These are phyloP conservation scores for Danionella cerebrum DNA, from an alignment of 2,113 vertebrate genomes.

Conservation along the genomic window DNA sequence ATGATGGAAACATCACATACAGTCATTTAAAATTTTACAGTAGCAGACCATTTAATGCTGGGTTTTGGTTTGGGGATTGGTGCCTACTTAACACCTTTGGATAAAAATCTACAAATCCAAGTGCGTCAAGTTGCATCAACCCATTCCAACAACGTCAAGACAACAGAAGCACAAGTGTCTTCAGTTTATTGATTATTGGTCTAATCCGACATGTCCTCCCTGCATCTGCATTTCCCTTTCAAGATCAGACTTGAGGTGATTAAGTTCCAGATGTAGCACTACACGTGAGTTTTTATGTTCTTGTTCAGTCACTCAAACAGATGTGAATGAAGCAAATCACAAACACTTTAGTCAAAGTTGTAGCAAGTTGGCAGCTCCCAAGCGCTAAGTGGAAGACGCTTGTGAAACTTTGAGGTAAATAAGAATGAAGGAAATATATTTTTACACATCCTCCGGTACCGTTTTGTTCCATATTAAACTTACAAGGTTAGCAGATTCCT, in stretches of 20 bases:
- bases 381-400: slow-evolving; percentile 23
- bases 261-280: slow-evolving; percentile 1
- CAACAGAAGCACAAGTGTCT: neutral
- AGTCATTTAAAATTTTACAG: too few relatives aligned
- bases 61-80: too few relatives aligned
- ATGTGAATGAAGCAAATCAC: neutral
- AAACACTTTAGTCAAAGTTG: slow-evolving; percentile 3
- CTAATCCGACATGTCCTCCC: neutral
- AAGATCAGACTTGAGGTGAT: neutral
- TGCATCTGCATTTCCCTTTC: neutral
- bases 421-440: slow-evolving; percentile 40
- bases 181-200: neutral
- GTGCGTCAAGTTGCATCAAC: slow-evolving; percentile 39
- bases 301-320: neutral
- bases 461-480: slow-evolving; percentile 48
- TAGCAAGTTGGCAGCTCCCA: slow-evolving; percentile 26
- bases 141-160: slow-evolving; percentile 10
- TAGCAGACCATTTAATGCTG: neutral
- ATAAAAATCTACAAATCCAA: slow-evolving; percentile 11
- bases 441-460: slow-evolving; percentile 35
- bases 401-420: slow-evolving; percentile 42
- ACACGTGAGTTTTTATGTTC: neutral
- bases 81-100: too few relatives aligned
- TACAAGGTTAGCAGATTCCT: slow-evolving; percentile 38
- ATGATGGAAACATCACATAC: too few relatives aligned